These are phyloP conservation scores for Steromphala cineraria DNA, from an alignment of 2,888 invertebrate species.

Conservation along the genomic window DNA sequence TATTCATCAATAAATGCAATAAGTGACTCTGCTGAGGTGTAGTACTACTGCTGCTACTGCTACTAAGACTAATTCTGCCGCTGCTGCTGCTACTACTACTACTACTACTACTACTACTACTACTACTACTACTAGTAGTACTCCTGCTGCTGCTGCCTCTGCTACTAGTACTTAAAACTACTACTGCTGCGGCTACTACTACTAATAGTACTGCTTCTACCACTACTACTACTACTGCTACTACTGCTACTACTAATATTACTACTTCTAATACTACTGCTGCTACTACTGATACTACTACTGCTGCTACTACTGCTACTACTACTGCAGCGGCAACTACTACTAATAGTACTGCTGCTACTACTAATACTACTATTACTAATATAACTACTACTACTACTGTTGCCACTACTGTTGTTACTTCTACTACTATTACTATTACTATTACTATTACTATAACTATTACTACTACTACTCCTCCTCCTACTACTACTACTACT, in stretches of 20 bases:
- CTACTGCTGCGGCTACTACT: no score
- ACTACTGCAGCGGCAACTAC: constrained; percentile 6
- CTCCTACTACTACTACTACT: constrained; percentile 1
- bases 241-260: constrained; percentile 9
- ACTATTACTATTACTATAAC: constrained; percentile 23
- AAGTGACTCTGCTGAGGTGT: no score
- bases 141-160: no score
- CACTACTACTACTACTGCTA: not conserved
- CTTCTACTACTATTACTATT: constrained; percentile 20
- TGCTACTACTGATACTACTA: constrained; percentile 23
- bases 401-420: constrained; percentile 1
- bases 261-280: constrained; percentile 19
- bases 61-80: no score
- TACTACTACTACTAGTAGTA: not conserved
- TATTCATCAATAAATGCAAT: no score
- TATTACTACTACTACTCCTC: no score
- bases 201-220: not conserved
- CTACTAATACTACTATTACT: constrained; percentile 10
- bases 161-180: not conserved
- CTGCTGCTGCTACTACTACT: no score
- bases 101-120: no score
- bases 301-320: constrained; percentile 14
- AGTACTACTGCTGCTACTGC: no score
- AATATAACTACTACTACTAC: not conserved
- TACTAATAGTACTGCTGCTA: not conserved